Evolutionary conservation across 2,888 invertebrate genomes (phyloP).

Genomic region (Griposia aprilina): DNA sequence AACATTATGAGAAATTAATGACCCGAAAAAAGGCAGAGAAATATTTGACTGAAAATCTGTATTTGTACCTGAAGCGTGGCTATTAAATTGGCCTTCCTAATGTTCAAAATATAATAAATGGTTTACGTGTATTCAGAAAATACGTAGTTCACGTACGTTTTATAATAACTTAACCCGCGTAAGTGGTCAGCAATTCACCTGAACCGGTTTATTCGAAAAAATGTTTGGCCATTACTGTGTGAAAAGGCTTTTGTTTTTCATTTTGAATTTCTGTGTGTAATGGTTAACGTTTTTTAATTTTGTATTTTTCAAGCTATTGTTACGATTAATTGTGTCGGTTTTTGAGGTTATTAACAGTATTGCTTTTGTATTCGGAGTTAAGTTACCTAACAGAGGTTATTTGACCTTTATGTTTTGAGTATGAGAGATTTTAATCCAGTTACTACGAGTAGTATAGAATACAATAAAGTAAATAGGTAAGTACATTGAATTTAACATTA

Average conservation of each 20-base stretch:
- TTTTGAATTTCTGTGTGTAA: slow-evolving; percentile 33
- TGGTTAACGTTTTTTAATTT: slow-evolving; percentile 17
- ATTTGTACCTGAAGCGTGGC: slow-evolving; percentile 25
- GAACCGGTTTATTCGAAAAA: slow-evolving; percentile 40
- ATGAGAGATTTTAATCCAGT: no score
- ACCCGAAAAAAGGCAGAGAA: slow-evolving; percentile 18
- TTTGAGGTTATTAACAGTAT: slow-evolving; percentile 18
- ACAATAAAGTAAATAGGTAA: no score
- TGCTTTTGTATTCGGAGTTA: slow-evolving; percentile 6
- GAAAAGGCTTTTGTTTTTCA: slow-evolving; percentile 36
- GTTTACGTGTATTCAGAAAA: slow-evolving; percentile 16
- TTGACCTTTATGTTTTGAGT: neutral
- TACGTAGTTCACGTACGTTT: slow-evolving; percentile 16
- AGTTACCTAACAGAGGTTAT: neutral
- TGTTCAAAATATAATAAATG: slow-evolving; percentile 57
- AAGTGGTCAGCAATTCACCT: slow-evolving; percentile 47
- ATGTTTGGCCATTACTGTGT: slow-evolving; percentile 34
- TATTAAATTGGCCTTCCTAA: slow-evolving; percentile 41
- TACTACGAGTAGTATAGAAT: neutral
- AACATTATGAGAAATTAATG: slow-evolving; percentile 14
- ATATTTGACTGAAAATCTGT: slow-evolving; percentile 22
- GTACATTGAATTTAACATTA: no score
- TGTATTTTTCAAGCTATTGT: slow-evolving; percentile 21
- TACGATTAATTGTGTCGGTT: slow-evolving; percentile 3
- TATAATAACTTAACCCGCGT: slow-evolving; percentile 45